phyloP scores from a whole-genome alignment of 2,113 vertebrate genomes.

The Taxidea taxus region DNA sequence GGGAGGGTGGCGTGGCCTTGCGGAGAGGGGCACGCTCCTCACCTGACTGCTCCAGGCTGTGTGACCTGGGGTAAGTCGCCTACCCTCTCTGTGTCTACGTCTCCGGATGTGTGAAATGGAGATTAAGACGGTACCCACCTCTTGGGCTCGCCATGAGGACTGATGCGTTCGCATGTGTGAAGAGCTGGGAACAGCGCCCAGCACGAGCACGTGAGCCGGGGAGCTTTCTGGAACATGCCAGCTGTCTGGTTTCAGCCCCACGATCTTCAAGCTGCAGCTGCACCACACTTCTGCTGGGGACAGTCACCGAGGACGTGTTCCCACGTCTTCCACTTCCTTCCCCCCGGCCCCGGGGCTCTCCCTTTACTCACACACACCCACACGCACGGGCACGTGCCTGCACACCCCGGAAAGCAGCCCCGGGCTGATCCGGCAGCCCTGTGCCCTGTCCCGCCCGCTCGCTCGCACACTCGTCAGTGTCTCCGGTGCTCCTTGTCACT shows the following conservation, averaged over 20 bases:
- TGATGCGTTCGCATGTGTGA: neutral
- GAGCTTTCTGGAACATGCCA: neutral
- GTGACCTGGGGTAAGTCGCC: neutral
- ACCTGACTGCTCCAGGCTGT: neutral
- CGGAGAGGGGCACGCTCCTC: accelerated
- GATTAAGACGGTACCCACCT: neutral
- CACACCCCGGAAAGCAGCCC: accelerated
- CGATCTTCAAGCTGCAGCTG: neutral
- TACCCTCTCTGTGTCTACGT: neutral
- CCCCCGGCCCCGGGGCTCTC: neutral
- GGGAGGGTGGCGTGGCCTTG: neutral
- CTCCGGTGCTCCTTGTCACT: neutral
- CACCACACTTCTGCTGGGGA: neutral
- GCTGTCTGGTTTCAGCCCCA: neutral
- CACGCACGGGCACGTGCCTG: neutral
- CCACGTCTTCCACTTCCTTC: neutral
- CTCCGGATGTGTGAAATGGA: neutral
- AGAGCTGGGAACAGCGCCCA: neutral
- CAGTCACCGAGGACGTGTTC: neutral
- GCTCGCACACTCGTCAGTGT: neutral
- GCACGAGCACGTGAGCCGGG: accelerated
- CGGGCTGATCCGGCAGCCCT: neutral
- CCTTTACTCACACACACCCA: neutral
- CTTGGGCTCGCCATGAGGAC: neutral
- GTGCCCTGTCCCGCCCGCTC: no score